These are phyloP conservation scores for Thryonomys swinderianus DNA, from an alignment of 2,113 vertebrate species.

Conservation along the genomic window DNA sequence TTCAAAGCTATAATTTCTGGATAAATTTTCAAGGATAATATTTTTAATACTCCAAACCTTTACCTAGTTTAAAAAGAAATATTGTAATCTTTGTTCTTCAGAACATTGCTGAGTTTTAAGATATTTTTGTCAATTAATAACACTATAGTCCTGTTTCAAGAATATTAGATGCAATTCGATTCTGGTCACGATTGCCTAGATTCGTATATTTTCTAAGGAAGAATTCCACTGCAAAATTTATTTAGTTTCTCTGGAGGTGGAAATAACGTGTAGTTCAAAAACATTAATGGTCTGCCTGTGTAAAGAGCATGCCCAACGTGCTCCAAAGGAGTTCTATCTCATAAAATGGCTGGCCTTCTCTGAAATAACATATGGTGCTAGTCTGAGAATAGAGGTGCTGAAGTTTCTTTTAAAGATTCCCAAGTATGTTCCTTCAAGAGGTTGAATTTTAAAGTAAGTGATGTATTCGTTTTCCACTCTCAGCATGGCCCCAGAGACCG, in stretches of 20 bases:
- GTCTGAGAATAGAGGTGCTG: constrained; percentile 39
- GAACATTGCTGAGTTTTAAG: neutral
- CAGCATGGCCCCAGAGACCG: constrained; percentile 75
- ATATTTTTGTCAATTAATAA: neutral
- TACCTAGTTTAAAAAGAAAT: neutral
- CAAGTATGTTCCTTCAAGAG: constrained; percentile 66
- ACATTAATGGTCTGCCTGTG: constrained; percentile 25
- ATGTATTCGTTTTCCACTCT: constrained; percentile 70
- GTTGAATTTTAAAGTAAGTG: constrained; percentile 73
- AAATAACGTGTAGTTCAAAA: constrained; percentile 67
- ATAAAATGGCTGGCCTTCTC: constrained; percentile 63
- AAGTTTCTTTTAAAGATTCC: constrained; percentile 68
- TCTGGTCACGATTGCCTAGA: neutral
- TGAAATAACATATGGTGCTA: constrained; percentile 67
- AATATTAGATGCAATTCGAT: neutral
- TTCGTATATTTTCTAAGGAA: neutral
- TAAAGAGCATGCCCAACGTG: constrained; percentile 49
- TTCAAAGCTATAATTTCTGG: neutral
- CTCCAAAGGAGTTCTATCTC: constrained; percentile 25
- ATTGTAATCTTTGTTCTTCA: neutral
- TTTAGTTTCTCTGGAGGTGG: constrained; percentile 42
- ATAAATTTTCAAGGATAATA: neutral
- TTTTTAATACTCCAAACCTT: neutral
- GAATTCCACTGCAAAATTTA: constrained; percentile 5
- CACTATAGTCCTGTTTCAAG: neutral